Base-by-base conservation (phyloP, 2,113 vertebrate genomes). In the Brachyhypopomus occidentalis region DNA sequence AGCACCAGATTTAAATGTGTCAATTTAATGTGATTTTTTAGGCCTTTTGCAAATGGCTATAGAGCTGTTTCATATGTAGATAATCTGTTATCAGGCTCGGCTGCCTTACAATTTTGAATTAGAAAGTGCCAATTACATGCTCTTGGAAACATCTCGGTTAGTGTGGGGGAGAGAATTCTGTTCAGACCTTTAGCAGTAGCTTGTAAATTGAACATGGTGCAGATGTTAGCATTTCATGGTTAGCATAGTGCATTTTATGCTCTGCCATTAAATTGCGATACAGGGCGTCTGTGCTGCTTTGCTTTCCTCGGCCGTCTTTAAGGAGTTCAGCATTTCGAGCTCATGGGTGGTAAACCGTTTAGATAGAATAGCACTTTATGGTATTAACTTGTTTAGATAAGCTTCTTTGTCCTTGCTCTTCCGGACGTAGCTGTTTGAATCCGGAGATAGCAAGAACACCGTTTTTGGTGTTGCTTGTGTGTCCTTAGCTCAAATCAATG, bases 401-500 rank as follows among this genome's bases (percentile, higher is more conserved):
- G 80, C 36, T 22, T 56, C 22, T 64, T 56, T 69, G 36, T 76
- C 55, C 64, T 70, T 36, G 19, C 74, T 66, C 41, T 69, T 58
- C 1, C 34, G 45, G 56, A 56, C 60, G 36, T 9, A 19, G 79
- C 66, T 78, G 41, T 25, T 75, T 75, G 20, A 81, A 41, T 38
- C 60, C 16, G 2, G 5, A 38, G 11, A 30, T 20, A 27, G 55
- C 48, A 41, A 56, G 64, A 19, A 70, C 48, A 66, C n/a, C n/a
- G n/a, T n/a, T 72, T 52, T 60, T 52, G 59, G 41, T 82, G 58
- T 30, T 36, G 30, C 56, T 55, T 41, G 56, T 77, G 56, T 77
- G 62, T 77, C 60, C 63, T 72, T 64, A 77, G 70, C 80, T 72
- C 56, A 62, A 55, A 79, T 73, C 78, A 80, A 78, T 79, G 55